Base-by-base conservation (phyloP, 2,888 invertebrate species). In the Epirrhoe tristata region DNA sequence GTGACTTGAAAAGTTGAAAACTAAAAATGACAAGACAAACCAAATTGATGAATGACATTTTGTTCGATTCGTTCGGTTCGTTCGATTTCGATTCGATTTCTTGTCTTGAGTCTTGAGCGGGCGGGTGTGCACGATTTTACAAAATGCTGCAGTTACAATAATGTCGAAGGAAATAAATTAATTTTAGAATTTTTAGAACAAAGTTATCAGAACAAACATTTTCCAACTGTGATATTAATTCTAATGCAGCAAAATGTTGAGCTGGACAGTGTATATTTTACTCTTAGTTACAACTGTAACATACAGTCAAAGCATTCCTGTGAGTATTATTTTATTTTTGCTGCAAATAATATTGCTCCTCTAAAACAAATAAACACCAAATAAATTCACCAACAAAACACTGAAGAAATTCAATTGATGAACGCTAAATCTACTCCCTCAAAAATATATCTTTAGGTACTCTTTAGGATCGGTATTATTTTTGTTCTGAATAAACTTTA, bases 201-300 rank as follows among this genome's bases (percentile, higher is more conserved):
- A 66, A 78, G 74, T 43, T 12, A 43, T 43, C 12, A 12, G 39
- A 10, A 39, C 36, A 3, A 39, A 8, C 77, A 77, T 81, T 79
- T 77, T 69, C 58, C 51, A 69, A 72, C 85, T 86, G 85, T 85
- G 84, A 85, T 87, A 83, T 70, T 76, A 71, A 64, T 61, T 61
- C 63, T 69, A 73, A 69, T 67, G 64, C 84, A 80, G 78, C 66
- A 85, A 80, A 77, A 90, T 90, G 89, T 79, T 75, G 74, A 62
- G 73, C n/a, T 77, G 70, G 73, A 57, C 32, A 17, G 12, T 63
- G 77, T 58, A 75, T 39, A 51, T 78, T 74, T 71, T 84, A 71
- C 51, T 84, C 76, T 67, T 84, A 74, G 74, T 76, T 70, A 65
- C 68, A 46, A 24, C 60, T 31, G 32, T 63, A 61, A 54, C 43